Evolutionary conservation across 2,888 invertebrate species (phyloP), one percentile per base, ranked within the genome.

Genomic region (Lochmaea capreae): DNA sequence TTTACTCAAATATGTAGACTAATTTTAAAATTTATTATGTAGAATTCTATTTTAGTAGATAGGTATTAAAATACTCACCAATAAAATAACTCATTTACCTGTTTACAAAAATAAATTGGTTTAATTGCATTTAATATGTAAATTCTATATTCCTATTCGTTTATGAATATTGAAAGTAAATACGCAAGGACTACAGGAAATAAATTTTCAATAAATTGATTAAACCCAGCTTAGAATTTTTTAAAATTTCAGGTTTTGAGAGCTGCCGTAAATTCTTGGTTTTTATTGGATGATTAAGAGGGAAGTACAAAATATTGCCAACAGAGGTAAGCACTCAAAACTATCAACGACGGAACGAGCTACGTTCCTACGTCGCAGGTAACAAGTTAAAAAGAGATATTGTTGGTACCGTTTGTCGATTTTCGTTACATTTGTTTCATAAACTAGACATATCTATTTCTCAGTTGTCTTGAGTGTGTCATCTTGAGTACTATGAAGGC

Each of bases 391-490:
- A 70, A 33, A 49, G 67, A 66, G 54, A 73, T 62, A 57, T 22
- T n/a, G 5, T 52, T 39, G 14, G 22, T 26, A 43, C 43, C 65
- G 73, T 67, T 57, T 43, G 73, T 70, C 52, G 14, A 4, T 12
- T 12, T 39, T 73, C 14, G 71, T 42, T 63, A 33, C 74, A 49
- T 71, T 5, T 71, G 69, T 54, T 66, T 61, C 59, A 71, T 65
- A 73, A 79, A 78, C 79, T 80, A 81, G 78, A 79, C 76, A 79
- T 72, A 77, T 79, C 78, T 77, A 70, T 78, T 80, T 77, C 78
- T 79, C 80, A 80, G 83, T 83, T 83, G 81, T 79, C 77, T 82
- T 79, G 79, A 79, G 80, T 80, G 81, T 83, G 81, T 83, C 81
- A 79, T 80, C 73, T 69, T 67, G 80, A 78, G 72, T 76, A 79